Percentiles rank a stretch among this genome's conserved stretches.
These are phyloP conservation scores for Cirrhinus molitorella DNA, from an alignment of 2,797 vertebrate genomes.

Conservation along the genomic window DNA sequence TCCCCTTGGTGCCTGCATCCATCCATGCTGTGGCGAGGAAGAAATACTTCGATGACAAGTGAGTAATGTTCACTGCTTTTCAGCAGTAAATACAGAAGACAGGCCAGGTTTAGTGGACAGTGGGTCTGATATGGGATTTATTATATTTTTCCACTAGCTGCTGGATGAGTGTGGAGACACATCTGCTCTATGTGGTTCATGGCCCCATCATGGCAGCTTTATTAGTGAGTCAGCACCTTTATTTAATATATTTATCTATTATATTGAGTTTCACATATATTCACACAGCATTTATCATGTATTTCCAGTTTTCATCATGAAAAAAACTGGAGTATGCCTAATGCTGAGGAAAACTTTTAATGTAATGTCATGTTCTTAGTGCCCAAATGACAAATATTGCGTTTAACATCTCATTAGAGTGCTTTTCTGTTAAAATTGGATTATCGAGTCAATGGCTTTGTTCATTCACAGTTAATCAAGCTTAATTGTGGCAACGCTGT, in stretches of 20 bases:
- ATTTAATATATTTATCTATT: not conserved
- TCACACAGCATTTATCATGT: not conserved
- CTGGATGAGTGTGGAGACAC: conserved; percentile 97
- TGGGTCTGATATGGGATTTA: conserved; percentile 39
- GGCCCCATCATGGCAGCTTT: conserved; percentile 96
- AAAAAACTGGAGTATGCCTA: not conserved
- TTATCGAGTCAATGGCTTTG: conserved; percentile 3
- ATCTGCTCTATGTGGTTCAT: conserved; percentile 95
- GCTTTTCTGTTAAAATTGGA: not conserved
- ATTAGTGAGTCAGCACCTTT: conserved; percentile 85
- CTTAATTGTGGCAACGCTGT: conserved; percentile 28
- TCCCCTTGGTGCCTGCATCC: conserved; percentile 92
- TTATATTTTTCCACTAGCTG: conserved; percentile 81
- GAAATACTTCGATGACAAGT: conserved; percentile 98
- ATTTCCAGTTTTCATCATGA: not conserved
- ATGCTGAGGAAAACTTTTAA: not conserved
- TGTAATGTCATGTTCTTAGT: not conserved
- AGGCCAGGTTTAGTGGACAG: conserved; percentile 22
- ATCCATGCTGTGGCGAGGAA: conserved; percentile 93
- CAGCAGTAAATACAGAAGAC: conserved; percentile 65
- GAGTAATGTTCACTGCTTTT: conserved; percentile 76
- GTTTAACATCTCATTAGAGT: not conserved
- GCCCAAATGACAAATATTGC: not conserved
- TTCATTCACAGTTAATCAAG: conserved; percentile 25
- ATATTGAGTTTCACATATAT: not conserved